Conservation (phyloP, 2,797 vertebrate genomes). For the Anguilla megastoma region DNA sequence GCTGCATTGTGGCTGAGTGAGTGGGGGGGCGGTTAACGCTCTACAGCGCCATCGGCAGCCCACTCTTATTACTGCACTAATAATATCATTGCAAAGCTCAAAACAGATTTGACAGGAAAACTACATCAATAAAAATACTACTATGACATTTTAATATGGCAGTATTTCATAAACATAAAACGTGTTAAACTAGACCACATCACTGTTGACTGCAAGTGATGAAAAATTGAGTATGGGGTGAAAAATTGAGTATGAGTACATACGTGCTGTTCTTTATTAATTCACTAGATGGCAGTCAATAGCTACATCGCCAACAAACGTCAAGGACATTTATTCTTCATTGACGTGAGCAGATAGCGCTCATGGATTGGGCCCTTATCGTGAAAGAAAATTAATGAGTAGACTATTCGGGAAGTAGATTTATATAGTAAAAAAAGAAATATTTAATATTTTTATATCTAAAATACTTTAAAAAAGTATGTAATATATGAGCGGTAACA, state of each 20-base stretch:
- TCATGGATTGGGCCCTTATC: background rate
- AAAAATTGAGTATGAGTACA: background rate
- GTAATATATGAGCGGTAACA: background rate
- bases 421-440: background rate
- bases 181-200: background rate
- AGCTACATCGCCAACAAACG: background rate
- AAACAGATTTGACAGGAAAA: background rate
- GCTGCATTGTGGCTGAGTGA: background rate
- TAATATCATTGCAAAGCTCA: background rate
- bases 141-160: background rate
- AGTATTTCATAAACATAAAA: background rate
- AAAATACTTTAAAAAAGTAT: background rate
- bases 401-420: background rate
- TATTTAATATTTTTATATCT: background rate
- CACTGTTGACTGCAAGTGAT: background rate
- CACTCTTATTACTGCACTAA: background rate
- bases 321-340: background rate
- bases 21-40: background rate
- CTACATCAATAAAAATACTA: background rate
- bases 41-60: background rate
- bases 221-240: background rate
- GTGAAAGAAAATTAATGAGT: background rate
- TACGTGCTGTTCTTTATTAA: constrained; percentile 11
- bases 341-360: background rate
- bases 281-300: constrained; percentile 28